phyloP scores from a whole-genome alignment of 2,113 vertebrate species.

The Nannobrachium achirus region DNA sequence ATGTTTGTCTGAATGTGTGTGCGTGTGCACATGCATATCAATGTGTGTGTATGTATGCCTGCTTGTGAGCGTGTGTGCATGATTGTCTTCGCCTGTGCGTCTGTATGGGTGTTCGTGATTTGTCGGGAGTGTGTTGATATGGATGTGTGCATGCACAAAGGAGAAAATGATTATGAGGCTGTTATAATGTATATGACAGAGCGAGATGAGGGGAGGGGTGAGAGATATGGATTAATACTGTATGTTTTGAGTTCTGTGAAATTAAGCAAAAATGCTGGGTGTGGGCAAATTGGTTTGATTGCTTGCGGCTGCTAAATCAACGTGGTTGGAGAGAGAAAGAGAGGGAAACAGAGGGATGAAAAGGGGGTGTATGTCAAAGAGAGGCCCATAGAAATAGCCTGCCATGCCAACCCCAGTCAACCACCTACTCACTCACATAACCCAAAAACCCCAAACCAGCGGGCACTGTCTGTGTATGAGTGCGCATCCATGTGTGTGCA shows the following conservation, averaged over 20 bases:
- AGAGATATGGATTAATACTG: constrained; percentile 16
- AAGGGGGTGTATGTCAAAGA: constrained; percentile 33
- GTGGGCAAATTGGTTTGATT: constrained; percentile 47
- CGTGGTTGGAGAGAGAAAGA: constrained; percentile 14
- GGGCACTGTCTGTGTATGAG: not conserved
- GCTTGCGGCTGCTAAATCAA: constrained; percentile 53
- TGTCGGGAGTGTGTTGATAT: not conserved
- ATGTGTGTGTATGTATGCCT: not conserved
- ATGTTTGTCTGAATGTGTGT: not conserved
- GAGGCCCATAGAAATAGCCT: constrained; percentile 41
- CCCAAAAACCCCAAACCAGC: constrained; percentile 35
- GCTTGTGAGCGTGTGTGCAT: not conserved
- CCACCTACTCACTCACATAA: constrained; percentile 60
- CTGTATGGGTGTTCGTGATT: not conserved
- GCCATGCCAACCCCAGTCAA: constrained; percentile 48
- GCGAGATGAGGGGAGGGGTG: not conserved
- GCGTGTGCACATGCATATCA: not conserved
- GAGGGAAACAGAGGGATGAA: constrained; percentile 29
- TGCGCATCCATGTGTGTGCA: not conserved
- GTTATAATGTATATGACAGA: not conserved
- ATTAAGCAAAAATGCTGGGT: constrained; percentile 43
- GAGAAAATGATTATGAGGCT: no score
- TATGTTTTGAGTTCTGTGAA: constrained; percentile 22
- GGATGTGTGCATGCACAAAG: not conserved
- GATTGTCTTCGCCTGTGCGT: not conserved